Conservation (phyloP, 2,113 vertebrate genomes). For the Falcunculus frontatus region DNA sequence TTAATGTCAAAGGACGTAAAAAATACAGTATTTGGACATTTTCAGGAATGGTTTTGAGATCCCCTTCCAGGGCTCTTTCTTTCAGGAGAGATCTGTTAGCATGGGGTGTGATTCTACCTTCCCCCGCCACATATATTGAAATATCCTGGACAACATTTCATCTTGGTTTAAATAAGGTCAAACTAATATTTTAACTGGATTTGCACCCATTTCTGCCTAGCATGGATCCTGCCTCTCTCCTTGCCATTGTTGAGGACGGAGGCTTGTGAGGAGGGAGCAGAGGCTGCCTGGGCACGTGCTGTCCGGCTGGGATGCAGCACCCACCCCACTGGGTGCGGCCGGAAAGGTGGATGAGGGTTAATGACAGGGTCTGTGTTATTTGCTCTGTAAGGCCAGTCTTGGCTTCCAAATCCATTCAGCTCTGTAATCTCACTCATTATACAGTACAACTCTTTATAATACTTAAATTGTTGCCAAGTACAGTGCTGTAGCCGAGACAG, state of each 20-base stretch:
- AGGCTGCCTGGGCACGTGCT: background rate
- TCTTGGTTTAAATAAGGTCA: background rate
- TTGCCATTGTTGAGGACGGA: background rate
- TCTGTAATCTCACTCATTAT: conserved; percentile 69
- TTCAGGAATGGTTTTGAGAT: background rate
- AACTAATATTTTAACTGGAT: background rate
- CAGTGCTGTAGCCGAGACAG: conserved; percentile 6
- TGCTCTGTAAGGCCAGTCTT: conserved; percentile 45
- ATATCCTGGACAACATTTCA: background rate
- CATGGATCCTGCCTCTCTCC: background rate
- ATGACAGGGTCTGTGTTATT: conserved; percentile 48
- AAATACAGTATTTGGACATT: background rate
- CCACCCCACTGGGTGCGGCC: background rate
- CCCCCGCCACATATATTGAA: background rate
- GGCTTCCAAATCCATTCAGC: conserved; percentile 67
- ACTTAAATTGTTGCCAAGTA: conserved; percentile 61
- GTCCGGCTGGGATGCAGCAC: background rate
- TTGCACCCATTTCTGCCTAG: background rate
- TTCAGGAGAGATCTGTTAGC: background rate
- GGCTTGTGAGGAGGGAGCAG: background rate
- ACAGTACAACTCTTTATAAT: conserved; percentile 52
- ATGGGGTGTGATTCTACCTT: background rate
- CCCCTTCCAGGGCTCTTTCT: background rate
- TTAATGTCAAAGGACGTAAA: background rate
- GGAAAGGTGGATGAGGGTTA: conserved; percentile 19